Percentiles rank a stretch among this genome's conserved stretches.
These are phyloP conservation scores for Crotalus helleri DNA, from an alignment of 2,113 vertebrate genomes.

Conservation along the genomic window DNA sequence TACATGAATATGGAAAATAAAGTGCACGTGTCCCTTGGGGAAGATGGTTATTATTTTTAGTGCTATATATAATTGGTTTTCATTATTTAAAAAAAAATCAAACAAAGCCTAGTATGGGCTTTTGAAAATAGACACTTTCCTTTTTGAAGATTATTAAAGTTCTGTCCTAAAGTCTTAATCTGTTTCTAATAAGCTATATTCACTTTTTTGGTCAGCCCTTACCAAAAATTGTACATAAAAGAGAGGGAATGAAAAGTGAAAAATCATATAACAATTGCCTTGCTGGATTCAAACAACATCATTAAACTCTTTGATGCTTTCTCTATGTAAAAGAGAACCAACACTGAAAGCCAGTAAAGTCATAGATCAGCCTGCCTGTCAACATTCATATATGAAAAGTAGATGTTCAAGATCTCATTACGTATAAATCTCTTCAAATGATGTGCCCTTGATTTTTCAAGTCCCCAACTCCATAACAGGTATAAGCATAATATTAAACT, in stretches of 20 bases:
- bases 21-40: not conserved
- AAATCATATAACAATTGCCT: not conserved
- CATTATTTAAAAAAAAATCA: not conserved
- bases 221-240: not conserved
- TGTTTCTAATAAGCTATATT: slow-evolving; percentile 21
- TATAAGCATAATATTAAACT: not conserved
- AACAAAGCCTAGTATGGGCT: not conserved
- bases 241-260: not conserved
- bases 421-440: not conserved
- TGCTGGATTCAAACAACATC: not conserved
- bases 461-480: not conserved
- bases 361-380: not conserved
- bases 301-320: not conserved
- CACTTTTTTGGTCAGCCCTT: slow-evolving; percentile 32
- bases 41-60: slow-evolving; percentile 15
- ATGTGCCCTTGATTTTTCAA: not conserved
- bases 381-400: not conserved
- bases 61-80: not conserved
- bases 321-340: not conserved
- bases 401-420: not conserved
- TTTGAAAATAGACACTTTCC: slow-evolving; percentile 21
- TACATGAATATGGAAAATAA: not conserved
- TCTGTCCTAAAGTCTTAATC: not conserved
- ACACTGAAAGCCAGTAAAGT: not conserved
- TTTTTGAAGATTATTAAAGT: slow-evolving; percentile 1